These are phyloP conservation scores for Laupala kohalensis DNA, from an alignment of 1,140 invertebrate genomes.

Conservation along the genomic window DNA sequence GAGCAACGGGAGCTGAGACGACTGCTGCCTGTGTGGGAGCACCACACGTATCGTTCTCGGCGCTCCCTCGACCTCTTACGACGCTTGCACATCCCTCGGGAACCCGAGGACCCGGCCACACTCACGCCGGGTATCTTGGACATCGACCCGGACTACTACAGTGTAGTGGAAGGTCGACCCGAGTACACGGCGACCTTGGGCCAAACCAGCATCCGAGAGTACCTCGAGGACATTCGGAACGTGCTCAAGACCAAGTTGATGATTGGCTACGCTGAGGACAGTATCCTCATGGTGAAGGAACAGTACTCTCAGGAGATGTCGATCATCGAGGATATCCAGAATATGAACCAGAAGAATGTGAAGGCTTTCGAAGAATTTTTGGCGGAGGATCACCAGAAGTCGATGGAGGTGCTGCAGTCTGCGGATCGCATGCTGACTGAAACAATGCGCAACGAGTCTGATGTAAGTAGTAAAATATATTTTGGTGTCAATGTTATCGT, in stretches of 20 bases:
- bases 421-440: not conserved
- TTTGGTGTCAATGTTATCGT: too few relatives aligned
- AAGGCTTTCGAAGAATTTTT: not conserved
- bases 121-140: not conserved
- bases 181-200: not conserved
- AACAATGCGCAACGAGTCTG: not conserved
- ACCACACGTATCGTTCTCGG: not conserved
- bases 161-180: not conserved
- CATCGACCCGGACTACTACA: not conserved
- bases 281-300: not conserved
- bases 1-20: not conserved
- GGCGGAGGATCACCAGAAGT: not conserved
- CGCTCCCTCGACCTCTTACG: not conserved
- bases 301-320: not conserved
- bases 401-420: not conserved
- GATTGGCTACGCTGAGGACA: not conserved
- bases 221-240: not conserved
- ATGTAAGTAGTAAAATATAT: not conserved
- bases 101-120: not conserved
- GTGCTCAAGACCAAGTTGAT: not conserved
- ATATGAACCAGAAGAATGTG: not conserved
- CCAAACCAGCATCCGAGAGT: not conserved
- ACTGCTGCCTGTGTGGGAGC: not conserved
- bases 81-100: not conserved
- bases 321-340: not conserved